These are phyloP conservation scores for Astur gentilis DNA, from an alignment of 2,113 vertebrate species.

Conservation along the genomic window DNA sequence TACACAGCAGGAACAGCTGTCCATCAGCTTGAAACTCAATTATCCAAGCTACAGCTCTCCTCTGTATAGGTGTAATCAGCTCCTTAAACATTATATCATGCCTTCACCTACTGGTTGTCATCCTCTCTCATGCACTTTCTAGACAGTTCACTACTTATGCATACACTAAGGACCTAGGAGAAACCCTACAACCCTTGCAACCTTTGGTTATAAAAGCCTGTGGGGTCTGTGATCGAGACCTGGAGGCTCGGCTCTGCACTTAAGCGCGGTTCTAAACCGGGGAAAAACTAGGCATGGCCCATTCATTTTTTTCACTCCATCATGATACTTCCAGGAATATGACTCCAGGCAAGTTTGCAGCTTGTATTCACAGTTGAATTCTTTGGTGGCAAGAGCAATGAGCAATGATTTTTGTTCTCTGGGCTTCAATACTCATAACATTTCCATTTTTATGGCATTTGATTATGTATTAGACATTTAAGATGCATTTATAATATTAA, in stretches of 20 bases:
- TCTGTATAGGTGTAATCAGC: neutral
- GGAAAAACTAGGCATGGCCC: neutral
- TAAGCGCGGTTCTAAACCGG: fast-evolving
- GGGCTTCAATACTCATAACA: constrained; percentile 44
- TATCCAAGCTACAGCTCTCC: neutral
- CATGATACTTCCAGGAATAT: neutral
- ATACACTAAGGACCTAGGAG: neutral
- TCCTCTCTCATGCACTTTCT: neutral
- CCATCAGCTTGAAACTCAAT: neutral
- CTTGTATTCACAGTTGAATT: neutral
- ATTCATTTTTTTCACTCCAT: neutral
- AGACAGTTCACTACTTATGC: neutral
- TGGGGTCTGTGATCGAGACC: neutral
- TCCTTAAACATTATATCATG: neutral
- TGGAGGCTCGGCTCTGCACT: neutral
- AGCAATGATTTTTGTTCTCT: constrained; percentile 31
- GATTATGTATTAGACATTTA: constrained; percentile 64
- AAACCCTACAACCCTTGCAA: neutral
- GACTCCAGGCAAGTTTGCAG: neutral
- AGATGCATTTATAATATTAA: constrained; percentile 70
- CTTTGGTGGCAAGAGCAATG: neutral
- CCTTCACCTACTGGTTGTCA: neutral
- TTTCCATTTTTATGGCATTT: constrained; percentile 64
- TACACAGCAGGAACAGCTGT: neutral
- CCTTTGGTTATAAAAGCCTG: neutral